Evolutionary conservation across 2,113 vertebrate species (phyloP).

Genomic region (Probosciger aterrimus): DNA sequence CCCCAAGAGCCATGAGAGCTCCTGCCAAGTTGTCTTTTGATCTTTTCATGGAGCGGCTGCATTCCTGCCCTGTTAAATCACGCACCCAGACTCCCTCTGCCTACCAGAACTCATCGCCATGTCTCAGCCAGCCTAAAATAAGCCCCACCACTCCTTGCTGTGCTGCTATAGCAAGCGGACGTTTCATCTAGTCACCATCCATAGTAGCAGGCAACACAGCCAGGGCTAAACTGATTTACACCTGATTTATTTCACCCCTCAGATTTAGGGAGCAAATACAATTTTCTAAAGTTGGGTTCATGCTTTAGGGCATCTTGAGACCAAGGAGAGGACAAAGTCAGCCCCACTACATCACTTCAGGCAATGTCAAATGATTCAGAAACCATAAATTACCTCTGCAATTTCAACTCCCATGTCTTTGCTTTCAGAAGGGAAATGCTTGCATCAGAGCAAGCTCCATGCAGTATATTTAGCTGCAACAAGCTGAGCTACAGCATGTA

Average conservation of each 20-base stretch:
- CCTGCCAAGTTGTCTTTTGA: slow-evolving; percentile 41
- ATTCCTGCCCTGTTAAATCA: slow-evolving; percentile 44
- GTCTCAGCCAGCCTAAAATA: background rate
- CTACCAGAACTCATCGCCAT: background rate
- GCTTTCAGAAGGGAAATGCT: background rate
- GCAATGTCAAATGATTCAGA: background rate
- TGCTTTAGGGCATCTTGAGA: background rate
- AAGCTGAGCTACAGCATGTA: background rate
- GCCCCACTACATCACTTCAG: background rate
- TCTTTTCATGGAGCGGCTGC: background rate
- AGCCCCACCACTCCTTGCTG: background rate
- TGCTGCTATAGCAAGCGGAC: background rate
- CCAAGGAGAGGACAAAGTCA: background rate
- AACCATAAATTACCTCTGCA: background rate
- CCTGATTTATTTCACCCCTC: background rate
- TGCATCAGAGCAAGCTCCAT: background rate
- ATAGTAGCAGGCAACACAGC: background rate
- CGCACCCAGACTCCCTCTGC: background rate
- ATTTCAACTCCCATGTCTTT: background rate
- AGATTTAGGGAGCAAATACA: background rate
- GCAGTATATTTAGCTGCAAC: slow-evolving; percentile 7
- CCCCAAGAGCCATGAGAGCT: background rate
- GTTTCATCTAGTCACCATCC: background rate
- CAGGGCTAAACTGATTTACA: background rate
- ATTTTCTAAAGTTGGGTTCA: background rate